Base-by-base conservation (phyloP, 2,888 invertebrate species). In the Malthinus seriepunctatus region DNA sequence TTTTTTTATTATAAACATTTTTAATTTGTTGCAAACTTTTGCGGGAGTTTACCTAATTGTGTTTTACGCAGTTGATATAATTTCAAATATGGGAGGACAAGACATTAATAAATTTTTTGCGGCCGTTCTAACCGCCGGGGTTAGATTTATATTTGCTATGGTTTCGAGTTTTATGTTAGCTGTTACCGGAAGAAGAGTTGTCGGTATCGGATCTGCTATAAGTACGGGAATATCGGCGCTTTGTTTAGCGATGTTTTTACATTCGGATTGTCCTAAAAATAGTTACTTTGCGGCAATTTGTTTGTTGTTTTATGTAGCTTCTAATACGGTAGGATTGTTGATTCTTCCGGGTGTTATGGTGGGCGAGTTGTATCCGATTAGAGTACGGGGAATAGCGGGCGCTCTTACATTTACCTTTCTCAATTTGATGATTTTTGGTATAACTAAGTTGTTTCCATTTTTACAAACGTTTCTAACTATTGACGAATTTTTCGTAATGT, bases 1-100 rank as follows among this genome's bases (percentile, higher is more conserved):
- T 0, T 80, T 91, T 52, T 75, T 88, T 8, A 87, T 91, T 44
- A 88, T 90, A 69, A 88, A 88, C 69, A 79, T 86, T 0, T 90
- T 91, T 78, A 88, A 88, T 73, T 76, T 88, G 65, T 81, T 90
- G 62, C 90, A 90, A 75, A 86, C 89, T 64, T 78, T 88, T 37
- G 88, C 89, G 3, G 91, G 91, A 47, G 90, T 90, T 11, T 91
- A 88, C 71, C 82, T 91, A 9, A 85, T 91, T 54, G 88, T 91
- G 53, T 91, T 90, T 78, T 91, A 91, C 72, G 90, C 90, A 0
- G 88, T 90, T 0, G 88, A 90, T 67, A 88, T 91, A 55, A 81
- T 90, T 7, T 78, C 82, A 6, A 84, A 86, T 55, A 76, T 81
- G 51, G 79, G 84, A 54, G 84, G 83, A 3, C 66, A 71, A 51